A percentile compares a stretch with the other conserved stretches of the same genome.
These are phyloP conservation scores for Hydractinia symbiolongicarpus DNA, from an alignment of 30 jellyfish, hydroid and myxozoan genomes.

Conservation along the genomic window DNA sequence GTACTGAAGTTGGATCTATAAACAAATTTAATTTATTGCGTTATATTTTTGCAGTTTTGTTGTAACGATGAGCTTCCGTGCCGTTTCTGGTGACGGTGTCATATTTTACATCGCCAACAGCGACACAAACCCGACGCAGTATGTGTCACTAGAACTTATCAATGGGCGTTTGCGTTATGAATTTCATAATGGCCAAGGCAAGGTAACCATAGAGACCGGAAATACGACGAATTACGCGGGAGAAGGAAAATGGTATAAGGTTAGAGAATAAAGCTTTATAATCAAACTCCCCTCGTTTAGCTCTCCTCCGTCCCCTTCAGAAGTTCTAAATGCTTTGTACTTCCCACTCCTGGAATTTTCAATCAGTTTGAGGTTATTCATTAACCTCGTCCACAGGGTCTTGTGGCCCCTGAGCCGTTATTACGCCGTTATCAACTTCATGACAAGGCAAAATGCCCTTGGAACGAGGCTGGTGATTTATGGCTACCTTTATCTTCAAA, in stretches of 20 bases:
- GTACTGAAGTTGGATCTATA: no score
- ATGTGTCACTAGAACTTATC: conserved; percentile 60
- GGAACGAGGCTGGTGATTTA: no score
- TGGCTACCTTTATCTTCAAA: no score
- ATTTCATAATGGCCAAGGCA: conserved; percentile 43
- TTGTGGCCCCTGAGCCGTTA: no score
- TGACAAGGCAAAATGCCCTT: no score
- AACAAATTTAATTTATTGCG: not conserved
- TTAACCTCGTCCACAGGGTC: no score
- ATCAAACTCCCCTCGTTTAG: not conserved
- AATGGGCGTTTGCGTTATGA: conserved; percentile 62
- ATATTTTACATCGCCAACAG: conserved; percentile 76
- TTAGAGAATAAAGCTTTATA: conserved; percentile 8
- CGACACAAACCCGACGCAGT: conserved; percentile 57
- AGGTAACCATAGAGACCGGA: conserved; percentile 32
- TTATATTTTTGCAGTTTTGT: conserved; percentile 54
- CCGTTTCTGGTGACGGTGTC: conserved; percentile 76
- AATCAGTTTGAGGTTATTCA: no score
- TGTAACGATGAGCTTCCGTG: conserved; percentile 70
- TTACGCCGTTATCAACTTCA: no score
- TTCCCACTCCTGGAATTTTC: no score
- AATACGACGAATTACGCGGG: conserved; percentile 66
- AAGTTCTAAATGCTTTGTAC: no score
- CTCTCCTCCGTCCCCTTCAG: not conserved
- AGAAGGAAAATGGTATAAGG: conserved; percentile 85